Conservation (phyloP, 2,888 invertebrate genomes). For the Clistopyga incitator region DNA sequence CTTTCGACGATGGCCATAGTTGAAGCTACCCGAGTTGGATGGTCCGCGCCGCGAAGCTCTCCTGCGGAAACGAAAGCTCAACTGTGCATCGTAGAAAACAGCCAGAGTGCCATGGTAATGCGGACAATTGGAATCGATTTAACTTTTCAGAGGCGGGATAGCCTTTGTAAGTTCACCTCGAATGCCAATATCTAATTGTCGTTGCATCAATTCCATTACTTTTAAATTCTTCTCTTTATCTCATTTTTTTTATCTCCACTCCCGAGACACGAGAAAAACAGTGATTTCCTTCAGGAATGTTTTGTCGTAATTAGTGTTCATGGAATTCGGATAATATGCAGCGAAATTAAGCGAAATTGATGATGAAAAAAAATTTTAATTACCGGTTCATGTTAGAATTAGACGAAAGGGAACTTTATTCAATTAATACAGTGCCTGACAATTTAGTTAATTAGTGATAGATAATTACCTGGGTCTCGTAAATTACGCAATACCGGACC, state of each 20-base stretch:
- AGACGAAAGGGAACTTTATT: neutral
- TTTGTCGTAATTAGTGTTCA: neutral
- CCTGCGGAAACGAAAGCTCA: neutral
- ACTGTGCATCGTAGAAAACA: neutral
- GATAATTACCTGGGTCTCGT: no score
- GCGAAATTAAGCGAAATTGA: neutral
- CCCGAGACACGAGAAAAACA: neutral
- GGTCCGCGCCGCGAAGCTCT: neutral
- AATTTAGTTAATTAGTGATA: no score
- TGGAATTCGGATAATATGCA: neutral
- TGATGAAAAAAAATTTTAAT: neutral
- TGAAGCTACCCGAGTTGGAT: neutral
- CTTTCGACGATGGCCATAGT: slow-evolving; percentile 71
- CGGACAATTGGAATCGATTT: slow-evolving; percentile 1
- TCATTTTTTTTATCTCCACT: neutral
- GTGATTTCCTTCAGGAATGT: neutral
- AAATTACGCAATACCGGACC: no score
- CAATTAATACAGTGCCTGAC: no score
- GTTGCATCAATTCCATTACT: neutral
- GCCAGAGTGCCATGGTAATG: neutral
- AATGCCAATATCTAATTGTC: neutral
- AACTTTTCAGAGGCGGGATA: neutral
- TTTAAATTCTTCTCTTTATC: neutral
- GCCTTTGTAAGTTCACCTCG: neutral
- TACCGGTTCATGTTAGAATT: neutral